phyloP scores from a whole-genome alignment of 1,140 invertebrate species.

The Lineus longissimus region DNA sequence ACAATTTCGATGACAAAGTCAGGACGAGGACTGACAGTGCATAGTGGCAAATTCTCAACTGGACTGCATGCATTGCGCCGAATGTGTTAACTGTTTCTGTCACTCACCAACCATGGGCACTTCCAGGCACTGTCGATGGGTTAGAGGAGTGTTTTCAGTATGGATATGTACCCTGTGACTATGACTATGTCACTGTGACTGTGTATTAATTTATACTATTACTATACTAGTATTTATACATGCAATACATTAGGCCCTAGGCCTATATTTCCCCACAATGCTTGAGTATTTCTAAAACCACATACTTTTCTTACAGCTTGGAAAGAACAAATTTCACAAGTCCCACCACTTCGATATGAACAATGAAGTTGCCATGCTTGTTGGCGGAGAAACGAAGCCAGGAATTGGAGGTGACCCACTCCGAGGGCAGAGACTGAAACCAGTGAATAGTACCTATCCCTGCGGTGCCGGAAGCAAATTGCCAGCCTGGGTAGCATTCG shows the following conservation, averaged over 20 bases:
- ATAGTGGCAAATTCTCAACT: background rate
- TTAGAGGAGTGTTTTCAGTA: too few species aligned
- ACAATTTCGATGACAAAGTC: background rate
- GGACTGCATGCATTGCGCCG: background rate
- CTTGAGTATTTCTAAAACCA: too few species aligned
- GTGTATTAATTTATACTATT: too few species aligned
- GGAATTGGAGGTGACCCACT: constrained; percentile 53
- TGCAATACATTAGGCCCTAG: too few species aligned
- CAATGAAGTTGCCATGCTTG: constrained; percentile 46
- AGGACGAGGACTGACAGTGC: background rate
- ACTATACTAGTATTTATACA: too few species aligned
- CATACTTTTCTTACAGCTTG: constrained; percentile 42
- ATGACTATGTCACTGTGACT: too few species aligned
- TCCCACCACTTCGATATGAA: constrained; percentile 52
- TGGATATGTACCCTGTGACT: too few species aligned
- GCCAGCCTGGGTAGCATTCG: constrained; percentile 80
- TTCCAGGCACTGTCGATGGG: too few species aligned
- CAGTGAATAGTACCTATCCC: constrained; percentile 41
- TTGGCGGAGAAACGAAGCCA: constrained; percentile 47
- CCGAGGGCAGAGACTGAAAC: constrained; percentile 43
- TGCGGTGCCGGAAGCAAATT: constrained; percentile 63
- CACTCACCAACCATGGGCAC: too few species aligned
- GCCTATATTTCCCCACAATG: too few species aligned
- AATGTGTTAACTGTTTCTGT: background rate
- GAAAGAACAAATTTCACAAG: constrained; percentile 53